Evolutionary conservation across 2,797 vertebrate species (phyloP), one percentile per base, ranked within the genome.

Genomic region (Gorsachius magnificus): DNA sequence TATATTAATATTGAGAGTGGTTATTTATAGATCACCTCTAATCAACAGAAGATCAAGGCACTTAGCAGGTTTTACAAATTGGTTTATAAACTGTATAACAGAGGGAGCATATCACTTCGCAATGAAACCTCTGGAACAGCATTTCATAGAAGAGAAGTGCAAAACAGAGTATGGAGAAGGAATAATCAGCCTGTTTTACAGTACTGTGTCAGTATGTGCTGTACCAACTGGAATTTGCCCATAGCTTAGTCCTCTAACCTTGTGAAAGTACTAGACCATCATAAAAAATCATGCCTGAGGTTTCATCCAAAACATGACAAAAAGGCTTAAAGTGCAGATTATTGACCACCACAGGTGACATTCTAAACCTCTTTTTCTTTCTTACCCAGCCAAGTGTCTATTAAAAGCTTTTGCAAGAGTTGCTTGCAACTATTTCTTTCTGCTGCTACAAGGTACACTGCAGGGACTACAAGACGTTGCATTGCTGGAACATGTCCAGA

Each of bases 291-390:
- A 50, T 21, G 16, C 35, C 63, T 70, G 45, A 19, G 60, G 41
- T 81, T 94, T 93, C 72, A 77, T 33, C 31, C 36, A 60, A 81
- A 90, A 68, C 19, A 61, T 18, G 16, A 78, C 31, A 61, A 81
- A 86, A 77, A 85, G 8, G 25, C 28, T 75, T 51, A 57, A 93
- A 71, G 8, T 41, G 16, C 3, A 31, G 50, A 20, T 53, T 35
- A 64, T 8, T 57, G 25, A 61, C 81, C 38, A 65, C 46, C 19
- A 28, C 2, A n/a, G n/a, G 71, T 43, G 50, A 75, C 7, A 60
- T 81, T 46, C 18, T 78, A 64, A 88, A 90, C 6, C 5, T n/a
- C 2, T 0, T 58, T 65, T 84, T 72, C 36, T 90, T 91, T 77
- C 53, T 83, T 46, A 64, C 6, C 5, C n/a, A 53, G 31, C 9